A percentile compares a stretch with the other conserved stretches of the same genome.
Evolutionary conservation across 2,113 vertebrate genomes (phyloP).

Genomic region (Dipodomys spectabilis): DNA sequence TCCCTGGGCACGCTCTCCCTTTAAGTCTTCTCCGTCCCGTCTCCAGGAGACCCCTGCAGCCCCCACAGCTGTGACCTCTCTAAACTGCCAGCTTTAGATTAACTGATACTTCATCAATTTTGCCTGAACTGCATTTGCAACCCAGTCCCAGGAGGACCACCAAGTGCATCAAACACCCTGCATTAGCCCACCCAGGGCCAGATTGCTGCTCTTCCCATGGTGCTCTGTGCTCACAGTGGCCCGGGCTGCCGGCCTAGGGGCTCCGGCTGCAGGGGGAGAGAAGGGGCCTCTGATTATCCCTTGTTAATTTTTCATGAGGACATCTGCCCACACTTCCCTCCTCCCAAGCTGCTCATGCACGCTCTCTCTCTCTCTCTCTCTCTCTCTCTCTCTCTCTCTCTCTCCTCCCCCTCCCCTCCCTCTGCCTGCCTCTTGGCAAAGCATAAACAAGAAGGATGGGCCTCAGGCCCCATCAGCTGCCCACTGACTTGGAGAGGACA

Average conservation of each 20-base stretch:
- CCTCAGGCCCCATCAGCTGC: constrained; percentile 57
- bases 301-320: constrained; percentile 94
- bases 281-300: constrained; percentile 85
- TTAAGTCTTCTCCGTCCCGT: background rate
- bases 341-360: constrained; percentile 66
- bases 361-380: too few relatives aligned
- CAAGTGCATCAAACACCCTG: constrained; percentile 78
- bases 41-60: constrained; percentile 69
- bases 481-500: constrained; percentile 61
- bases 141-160: constrained; percentile 77
- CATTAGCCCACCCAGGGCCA: constrained; percentile 73
- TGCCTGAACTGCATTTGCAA: constrained; percentile 82
- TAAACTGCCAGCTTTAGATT: constrained; percentile 84
- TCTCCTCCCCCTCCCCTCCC: too few relatives aligned
- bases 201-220: constrained; percentile 74
- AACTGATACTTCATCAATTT: constrained; percentile 87
- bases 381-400: too few relatives aligned
- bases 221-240: constrained; percentile 56
- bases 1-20: background rate
- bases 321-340: constrained; percentile 89
- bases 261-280: background rate
- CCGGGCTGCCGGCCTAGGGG: constrained; percentile 48
- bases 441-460: constrained; percentile 83
- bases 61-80: constrained; percentile 84
- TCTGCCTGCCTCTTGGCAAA: constrained; percentile 77